These are phyloP conservation scores for Phrynocephalus vlangalii DNA, from an alignment of 2,797 vertebrate species.

Conservation along the genomic window DNA sequence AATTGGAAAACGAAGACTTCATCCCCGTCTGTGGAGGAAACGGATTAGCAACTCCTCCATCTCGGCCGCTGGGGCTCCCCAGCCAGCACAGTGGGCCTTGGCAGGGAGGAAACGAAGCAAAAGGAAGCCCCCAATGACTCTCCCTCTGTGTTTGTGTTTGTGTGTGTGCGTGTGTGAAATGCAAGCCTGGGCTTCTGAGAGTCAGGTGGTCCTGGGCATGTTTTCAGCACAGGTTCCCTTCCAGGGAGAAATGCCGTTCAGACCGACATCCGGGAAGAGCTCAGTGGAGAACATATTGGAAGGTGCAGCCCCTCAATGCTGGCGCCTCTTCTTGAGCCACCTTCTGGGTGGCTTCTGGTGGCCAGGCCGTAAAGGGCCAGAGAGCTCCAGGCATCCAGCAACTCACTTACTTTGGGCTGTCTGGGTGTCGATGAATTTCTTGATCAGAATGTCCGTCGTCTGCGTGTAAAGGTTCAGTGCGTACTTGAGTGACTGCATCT, in stretches of 20 bases:
- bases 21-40: background rate
- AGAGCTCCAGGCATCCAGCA: background rate
- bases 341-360: too few relatives aligned
- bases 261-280: too few relatives aligned
- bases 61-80: background rate
- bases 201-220: too few relatives aligned
- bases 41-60: background rate
- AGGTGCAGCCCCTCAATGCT: too few relatives aligned
- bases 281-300: too few relatives aligned
- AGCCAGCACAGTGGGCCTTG: background rate
- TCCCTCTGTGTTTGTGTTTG: too few relatives aligned
- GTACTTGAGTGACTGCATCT: conserved; percentile 94
- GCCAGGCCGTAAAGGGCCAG: too few relatives aligned
- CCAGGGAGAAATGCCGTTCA: too few relatives aligned
- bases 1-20: conserved; percentile 8
- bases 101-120: too few relatives aligned
- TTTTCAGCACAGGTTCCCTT: too few relatives aligned
- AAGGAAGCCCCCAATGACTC: background rate
- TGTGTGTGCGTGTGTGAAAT: too few relatives aligned
- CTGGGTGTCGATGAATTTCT: conserved; percentile 98
- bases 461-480: conserved; percentile 98
- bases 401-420: conserved; percentile 91
- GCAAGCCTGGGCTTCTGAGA: background rate
- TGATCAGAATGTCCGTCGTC: conserved; percentile 96
- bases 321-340: too few relatives aligned